Evolutionary conservation across 2,888 invertebrate genomes (phyloP).

Genomic region (Tanytarsus gracilentus): DNA sequence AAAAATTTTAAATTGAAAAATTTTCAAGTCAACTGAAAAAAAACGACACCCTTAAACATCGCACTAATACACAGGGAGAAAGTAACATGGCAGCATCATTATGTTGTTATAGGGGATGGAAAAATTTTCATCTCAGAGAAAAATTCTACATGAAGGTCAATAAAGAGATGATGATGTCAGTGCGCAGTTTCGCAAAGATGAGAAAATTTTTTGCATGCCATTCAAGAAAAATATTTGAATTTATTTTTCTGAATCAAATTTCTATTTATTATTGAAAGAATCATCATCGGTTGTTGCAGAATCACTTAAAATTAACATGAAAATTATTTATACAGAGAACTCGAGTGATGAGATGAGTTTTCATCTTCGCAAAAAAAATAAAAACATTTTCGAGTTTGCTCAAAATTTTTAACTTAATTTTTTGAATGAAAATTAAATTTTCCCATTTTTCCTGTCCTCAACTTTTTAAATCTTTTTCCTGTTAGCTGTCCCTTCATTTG

Average conservation of each 20-base stretch:
- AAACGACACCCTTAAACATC: neutral
- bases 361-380: too few relatives aligned
- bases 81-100: neutral
- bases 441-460: too few relatives aligned
- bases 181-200: neutral
- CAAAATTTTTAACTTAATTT: too few relatives aligned
- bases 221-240: neutral
- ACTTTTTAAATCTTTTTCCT: too few relatives aligned
- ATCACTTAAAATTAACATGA: too few relatives aligned
- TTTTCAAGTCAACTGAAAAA: neutral
- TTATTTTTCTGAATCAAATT: neutral
- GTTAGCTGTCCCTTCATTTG: too few relatives aligned
- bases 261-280: neutral
- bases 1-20: neutral
- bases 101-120: constrained; percentile 4
- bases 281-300: too few relatives aligned
- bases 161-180: neutral
- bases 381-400: too few relatives aligned
- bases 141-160: constrained; percentile 10
- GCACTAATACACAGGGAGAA: constrained; percentile 4
- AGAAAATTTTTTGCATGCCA: neutral
- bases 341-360: too few relatives aligned
- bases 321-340: too few relatives aligned
- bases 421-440: too few relatives aligned
- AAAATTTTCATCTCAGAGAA: neutral